These are phyloP conservation scores for Coelopa pilipes DNA, from an alignment of 2,888 invertebrate genomes.

Conservation along the genomic window DNA sequence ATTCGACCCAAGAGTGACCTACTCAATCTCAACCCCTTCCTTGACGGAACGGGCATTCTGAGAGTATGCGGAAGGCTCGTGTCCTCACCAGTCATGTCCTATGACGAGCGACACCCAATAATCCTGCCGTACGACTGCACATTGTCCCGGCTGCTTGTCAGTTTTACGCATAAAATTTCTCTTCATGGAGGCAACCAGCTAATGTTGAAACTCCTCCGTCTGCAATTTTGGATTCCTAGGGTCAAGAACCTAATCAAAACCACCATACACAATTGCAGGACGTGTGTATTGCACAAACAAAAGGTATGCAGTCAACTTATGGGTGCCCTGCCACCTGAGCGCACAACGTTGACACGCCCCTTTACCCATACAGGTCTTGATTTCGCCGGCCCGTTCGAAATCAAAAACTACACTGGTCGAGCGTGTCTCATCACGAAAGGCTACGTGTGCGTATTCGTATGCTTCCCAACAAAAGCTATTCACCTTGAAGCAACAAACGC, in stretches of 20 bases:
- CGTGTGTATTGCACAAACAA: conserved; percentile 1
- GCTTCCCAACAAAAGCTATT: conserved; percentile 41
- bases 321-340: conserved; percentile 22
- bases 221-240: conserved; percentile 4
- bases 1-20: not conserved
- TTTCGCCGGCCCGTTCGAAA: conserved; percentile 36
- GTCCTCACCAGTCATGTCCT: not conserved
- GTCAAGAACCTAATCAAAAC: conserved; percentile 10
- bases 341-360: not conserved
- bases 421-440: conserved; percentile 25
- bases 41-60: not conserved
- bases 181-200: conserved; percentile 13
- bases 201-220: not conserved
- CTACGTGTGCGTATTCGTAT: conserved; percentile 41
- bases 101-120: conserved; percentile 9
- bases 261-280: not conserved
- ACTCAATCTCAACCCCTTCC: not conserved
- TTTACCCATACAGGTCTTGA: conserved; percentile 28
- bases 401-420: conserved; percentile 29
- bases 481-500: conserved; percentile 29
- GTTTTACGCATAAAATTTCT: not conserved
- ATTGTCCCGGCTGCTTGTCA: not conserved
- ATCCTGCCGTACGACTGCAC: not conserved
- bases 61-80: conserved; percentile 5
- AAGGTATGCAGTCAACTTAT: conserved; percentile 29